Evolutionary conservation across 2,797 vertebrate species (phyloP), one percentile per base, ranked within the genome.

Genomic region (Danionella dracula): DNA sequence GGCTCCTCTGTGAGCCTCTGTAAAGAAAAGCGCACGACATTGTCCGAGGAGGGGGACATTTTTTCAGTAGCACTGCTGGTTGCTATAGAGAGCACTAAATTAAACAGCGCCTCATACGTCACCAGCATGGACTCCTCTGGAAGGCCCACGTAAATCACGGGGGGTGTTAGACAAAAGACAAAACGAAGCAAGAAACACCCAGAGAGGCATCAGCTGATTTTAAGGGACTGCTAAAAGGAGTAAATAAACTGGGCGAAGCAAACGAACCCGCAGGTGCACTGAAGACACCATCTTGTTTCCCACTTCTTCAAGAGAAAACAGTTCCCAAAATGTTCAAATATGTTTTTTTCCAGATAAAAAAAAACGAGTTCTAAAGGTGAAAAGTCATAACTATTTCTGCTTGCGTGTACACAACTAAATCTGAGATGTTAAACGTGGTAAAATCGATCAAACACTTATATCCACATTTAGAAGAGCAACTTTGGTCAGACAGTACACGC

Each of bases 11-110:
- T 83, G 81, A 83, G 80, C 82, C 82, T 83, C 84, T 77, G 78
- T 60, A 42, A 66, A 69, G 70, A 68, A 76, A 84, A 86, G 85
- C 68, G 56, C 53, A 67, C 81, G 78, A 93, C 89, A 92, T 93
- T 93, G 92, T 94, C 92, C 92, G 87, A 88, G 88, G 88, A 91
- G 90, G 89, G 91, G 88, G 35, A 92, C 93, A 94, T 96, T 96
- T 95, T 93, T 97, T 90, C 84, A 86, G 77, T 71, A 80, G 87
- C 78, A 83, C 88, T 89, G 91, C 84, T 90, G 92, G 94, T 97
- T 97, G 92, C 93, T 93, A 96, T 95, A 93, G 94, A 83, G 90
- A 95, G 90, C 87, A 85, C 86, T 87, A 88, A 87, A 87, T 83
- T 88, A 91, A 93, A 93, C 90, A 93, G 93, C 91, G 86, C 87